Base-by-base conservation (phyloP, 2,797 vertebrate genomes). In the Chlorospingus flavigularis region DNA sequence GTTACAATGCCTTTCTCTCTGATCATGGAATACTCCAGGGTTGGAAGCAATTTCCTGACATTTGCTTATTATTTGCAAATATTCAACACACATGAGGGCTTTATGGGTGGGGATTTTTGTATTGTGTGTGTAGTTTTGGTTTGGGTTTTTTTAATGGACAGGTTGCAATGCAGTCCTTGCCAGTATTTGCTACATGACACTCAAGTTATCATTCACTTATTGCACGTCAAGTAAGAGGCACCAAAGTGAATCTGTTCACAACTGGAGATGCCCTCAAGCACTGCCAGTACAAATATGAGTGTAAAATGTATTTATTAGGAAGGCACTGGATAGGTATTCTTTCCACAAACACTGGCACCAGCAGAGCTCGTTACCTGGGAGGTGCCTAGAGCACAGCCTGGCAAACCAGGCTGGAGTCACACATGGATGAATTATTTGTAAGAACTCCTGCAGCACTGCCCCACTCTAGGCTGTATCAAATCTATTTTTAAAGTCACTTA, bases 401-500 rank as follows among this genome's bases (percentile, higher is more conserved):
- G 66, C 51, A 91, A 94, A 84, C 42, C 79, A 91, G 79, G 89
- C 62, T 67, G 79, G 55, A 90, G 51, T 73, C 83, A 81, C 60
- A 92, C 43, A 48, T 0, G 1, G 58, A 94, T 92, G 8, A 96
- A 96, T 94, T 90, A 96, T 94, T 94, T 81, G 82, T 92, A 78
- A 92, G 67, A 88, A 88, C 45, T 94, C 26, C 73, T 88, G 66
- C 73, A 91, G 76, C 79, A 65, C 77, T 94, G 73, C 76, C 73
- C 66, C 2, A 0, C 58, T 88, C 85, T 13, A 45, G 47, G 48
- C 73, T 33, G 31, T 68, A 88, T 39, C 0, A 1, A 91, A 90
- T 95, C 90, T 95, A 96, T 96, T 96, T 96, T 96, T 95, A 95
- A 95, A 96, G 86, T 75, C 86, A 92, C 93, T 96, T 92, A 95